A percentile compares a stretch with the other conserved stretches of the same genome.
Evolutionary conservation across 1,140 invertebrate species (phyloP).

Genomic region (Coptotermes formosanus): DNA sequence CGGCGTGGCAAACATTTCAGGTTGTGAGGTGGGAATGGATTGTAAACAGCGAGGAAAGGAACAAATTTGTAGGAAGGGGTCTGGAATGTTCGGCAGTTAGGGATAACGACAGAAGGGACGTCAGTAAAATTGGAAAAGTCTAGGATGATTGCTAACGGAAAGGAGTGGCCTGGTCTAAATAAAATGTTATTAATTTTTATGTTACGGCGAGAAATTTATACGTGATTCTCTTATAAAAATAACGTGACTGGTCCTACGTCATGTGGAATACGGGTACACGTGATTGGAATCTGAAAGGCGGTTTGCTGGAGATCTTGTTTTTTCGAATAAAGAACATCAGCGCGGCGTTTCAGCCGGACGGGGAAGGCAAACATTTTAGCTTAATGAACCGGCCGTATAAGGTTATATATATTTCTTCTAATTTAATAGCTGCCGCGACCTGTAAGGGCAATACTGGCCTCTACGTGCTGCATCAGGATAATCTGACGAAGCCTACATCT

Average conservation of each 20-base stretch:
- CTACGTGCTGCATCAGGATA: too few relatives aligned
- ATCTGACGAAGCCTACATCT: too few relatives aligned
- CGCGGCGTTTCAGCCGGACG: not conserved
- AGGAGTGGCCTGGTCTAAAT: too few relatives aligned
- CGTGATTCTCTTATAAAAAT: not conserved
- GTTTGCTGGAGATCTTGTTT: slow-evolving; percentile 8
- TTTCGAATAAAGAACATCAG: not conserved
- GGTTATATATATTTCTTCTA: not conserved
- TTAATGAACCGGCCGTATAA: slow-evolving; percentile 4
- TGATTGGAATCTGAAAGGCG: slow-evolving; percentile 9
- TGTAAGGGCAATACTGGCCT: not conserved
- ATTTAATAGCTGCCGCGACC: not conserved
- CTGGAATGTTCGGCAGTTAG: too few relatives aligned
- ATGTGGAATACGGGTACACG: not conserved
- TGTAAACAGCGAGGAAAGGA: too few relatives aligned
- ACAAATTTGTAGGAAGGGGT: too few relatives aligned
- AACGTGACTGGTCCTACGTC: not conserved
- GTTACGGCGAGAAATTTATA: not conserved
- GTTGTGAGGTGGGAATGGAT: too few relatives aligned
- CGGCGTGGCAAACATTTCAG: too few relatives aligned
- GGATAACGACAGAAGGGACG: too few relatives aligned
- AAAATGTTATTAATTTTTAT: too few relatives aligned
- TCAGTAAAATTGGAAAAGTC: too few relatives aligned
- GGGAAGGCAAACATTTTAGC: not conserved
- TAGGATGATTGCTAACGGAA: too few relatives aligned